Evolutionary conservation across 2,888 invertebrate species (phyloP), one percentile per base, ranked within the genome.

Genomic region (Acrocera orbiculus): DNA sequence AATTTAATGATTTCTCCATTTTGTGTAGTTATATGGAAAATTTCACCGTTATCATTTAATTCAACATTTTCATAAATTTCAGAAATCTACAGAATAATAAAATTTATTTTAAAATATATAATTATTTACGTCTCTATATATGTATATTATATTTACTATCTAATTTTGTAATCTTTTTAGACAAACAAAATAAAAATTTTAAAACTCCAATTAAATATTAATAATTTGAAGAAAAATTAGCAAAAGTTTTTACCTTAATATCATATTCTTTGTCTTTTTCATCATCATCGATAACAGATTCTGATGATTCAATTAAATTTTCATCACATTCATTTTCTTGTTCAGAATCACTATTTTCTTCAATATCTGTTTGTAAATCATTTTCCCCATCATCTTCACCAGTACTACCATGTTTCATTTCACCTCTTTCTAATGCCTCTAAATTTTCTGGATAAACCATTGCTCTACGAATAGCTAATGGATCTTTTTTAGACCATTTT

Each of bases 401-500:
- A 2, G 64, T 64, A 46, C 66, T 67, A 7, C 70, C 73, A 56
- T 85, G 82, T 52, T 87, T 87, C 74, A 89, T 73, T 58, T 87
- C 87, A 2, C 89, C 87, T 3, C 81, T 68, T 54, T 89, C 87
- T 25, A 89, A 53, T 0, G 79, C 67, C 51, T 87, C 85, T 46
- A 89, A 60, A 50, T 80, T 74, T 45, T 87, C 83, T 50, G 95
- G 93, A 65, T 78, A 81, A 24, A 87, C 78, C 92, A 95, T 92
- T 4, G 92, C 87, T 49, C 81, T 81, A 46, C 81, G 77, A 36
- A 93, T 90, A 7, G 89, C 89, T 42, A 74, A 68, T 1, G 90
- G 89, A 63, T 95, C 93, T 60, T 95, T 93, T 43, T 89, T 73
- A 15, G 90, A 85, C 90, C 93, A 95, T 53, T 96, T 96, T 48